Percentiles rank a stretch among this genome's conserved stretches.
These are phyloP conservation scores for Nanorana parkeri DNA, from an alignment of 2,113 vertebrate species.

Conservation along the genomic window DNA sequence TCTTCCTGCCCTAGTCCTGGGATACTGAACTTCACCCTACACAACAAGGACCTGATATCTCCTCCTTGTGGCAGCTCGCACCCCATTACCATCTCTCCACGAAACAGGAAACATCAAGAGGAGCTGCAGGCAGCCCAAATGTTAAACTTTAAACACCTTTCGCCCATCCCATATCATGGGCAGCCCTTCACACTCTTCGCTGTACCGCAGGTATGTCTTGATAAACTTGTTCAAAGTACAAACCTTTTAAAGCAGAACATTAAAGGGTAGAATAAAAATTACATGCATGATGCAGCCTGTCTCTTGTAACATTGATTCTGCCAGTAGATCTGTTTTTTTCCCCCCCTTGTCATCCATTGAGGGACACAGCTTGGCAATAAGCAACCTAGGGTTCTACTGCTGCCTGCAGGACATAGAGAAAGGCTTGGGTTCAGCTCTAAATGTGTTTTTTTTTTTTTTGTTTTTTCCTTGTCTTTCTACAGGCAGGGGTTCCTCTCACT, in stretches of 20 bases:
- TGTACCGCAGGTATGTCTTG: conserved; percentile 72
- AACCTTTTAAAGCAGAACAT: no score
- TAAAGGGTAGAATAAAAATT: no score
- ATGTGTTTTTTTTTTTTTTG: no score
- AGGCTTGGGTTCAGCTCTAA: no score
- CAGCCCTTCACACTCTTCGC: conserved; percentile 69
- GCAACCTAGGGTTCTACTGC: no score
- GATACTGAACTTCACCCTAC: conserved; percentile 90
- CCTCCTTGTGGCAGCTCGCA: conserved; percentile 64
- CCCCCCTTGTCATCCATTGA: no score
- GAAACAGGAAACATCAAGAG: conserved; percentile 61
- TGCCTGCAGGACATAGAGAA: no score
- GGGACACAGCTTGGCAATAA: no score
- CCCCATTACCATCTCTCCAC: conserved; percentile 61
- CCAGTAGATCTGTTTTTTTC: no score
- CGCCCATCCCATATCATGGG: conserved; percentile 60
- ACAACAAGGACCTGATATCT: conserved; percentile 86
- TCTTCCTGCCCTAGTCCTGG: conserved; percentile 75
- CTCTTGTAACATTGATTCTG: no score
- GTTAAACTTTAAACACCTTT: conserved; percentile 71
- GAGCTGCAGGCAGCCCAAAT: conserved; percentile 71
- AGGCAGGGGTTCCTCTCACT: conserved; percentile 78
- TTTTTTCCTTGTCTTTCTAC: conserved; percentile 47
- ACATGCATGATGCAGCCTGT: no score
- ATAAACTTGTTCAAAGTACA: not conserved